Base-by-base conservation (phyloP, 2,113 vertebrate species). In the Pavo muticus region DNA sequence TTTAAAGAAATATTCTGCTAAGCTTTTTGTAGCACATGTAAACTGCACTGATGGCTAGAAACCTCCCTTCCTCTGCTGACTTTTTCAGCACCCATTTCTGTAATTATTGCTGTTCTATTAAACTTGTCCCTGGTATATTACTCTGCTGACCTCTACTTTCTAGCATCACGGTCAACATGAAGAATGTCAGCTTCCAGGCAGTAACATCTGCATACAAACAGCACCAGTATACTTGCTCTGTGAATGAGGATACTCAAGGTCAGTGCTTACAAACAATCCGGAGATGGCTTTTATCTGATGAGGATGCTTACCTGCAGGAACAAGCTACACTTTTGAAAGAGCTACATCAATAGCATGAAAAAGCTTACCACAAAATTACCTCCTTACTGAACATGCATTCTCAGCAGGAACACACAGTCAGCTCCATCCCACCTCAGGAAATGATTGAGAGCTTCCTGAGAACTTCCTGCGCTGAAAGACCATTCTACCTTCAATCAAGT, bases 401-500 rank as follows among this genome's bases (percentile, higher is more conserved):
- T 45, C 61, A 40, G 39, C 61, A 40, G 54, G 15, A 30, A 39
- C 29, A 29, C 10, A 10, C 42, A 9, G 16, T 12, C 45, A 14
- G 29, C 7, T 12, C 60, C 60, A 87, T 71, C 39, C 11, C 8
- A 52, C 56, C 39, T 37, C 60, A 63, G 68, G 42, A 87, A 77
- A 40, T 0, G 9, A 75, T 42, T 10, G 16, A 27, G 25, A 45
- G 73, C 65, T 37, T 32, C 25, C 16, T 4, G 4, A 13, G 37
- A 48, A 4, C 30, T 78, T 81, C 42, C 27, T 35, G 23, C 4
- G 11, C 24, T 24, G n/a, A 44, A 63, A 78, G 44, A 54, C 2
- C 4, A 71, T 21, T 50, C 0, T 2, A 19, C 37, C n/a, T 25
- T 23, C 40, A 25, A 25, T 6, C 29, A 9, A 4, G 0, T 42